A percentile compares a stretch with the other conserved stretches of the same genome.
Evolutionary conservation across 2,113 vertebrate species (phyloP).

Genomic region (Ardeotis arabs): DNA sequence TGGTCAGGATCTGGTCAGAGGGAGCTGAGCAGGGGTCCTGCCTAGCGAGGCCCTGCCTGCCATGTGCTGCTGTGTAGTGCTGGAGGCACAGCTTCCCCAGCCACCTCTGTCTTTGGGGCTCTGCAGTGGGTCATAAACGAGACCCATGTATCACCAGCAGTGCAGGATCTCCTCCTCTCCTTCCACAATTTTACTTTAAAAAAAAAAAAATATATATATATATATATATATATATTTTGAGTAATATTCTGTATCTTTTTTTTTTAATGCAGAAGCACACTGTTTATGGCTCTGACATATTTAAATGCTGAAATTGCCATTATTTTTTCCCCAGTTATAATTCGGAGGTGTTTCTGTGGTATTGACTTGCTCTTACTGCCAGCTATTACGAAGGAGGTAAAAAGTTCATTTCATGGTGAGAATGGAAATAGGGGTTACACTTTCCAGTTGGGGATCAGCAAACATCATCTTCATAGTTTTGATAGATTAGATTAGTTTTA

Average conservation of each 20-base stretch:
- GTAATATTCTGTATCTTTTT: neutral
- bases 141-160: accelerated
- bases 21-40: neutral
- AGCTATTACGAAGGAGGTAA: neutral
- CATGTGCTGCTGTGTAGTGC: accelerated
- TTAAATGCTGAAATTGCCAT: neutral
- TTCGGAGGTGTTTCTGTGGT: neutral
- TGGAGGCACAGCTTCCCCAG: neutral
- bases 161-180: neutral
- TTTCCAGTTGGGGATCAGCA: neutral
- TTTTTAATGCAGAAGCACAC: neutral
- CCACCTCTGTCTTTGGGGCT: neutral
- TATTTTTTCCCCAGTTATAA: neutral
- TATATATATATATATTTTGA: neutral
- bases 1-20: neutral
- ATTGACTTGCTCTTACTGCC: neutral
- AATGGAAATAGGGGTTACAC: neutral
- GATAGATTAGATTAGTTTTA: neutral
- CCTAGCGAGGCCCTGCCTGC: neutral
- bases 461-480: neutral
- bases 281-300: neutral
- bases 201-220: neutral
- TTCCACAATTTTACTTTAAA: neutral
- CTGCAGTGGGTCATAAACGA: neutral
- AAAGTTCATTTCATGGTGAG: neutral